Evolutionary conservation across 2,113 vertebrate genomes (phyloP), one percentile per base, ranked within the genome.

Genomic region (Hiodon alosoides): DNA sequence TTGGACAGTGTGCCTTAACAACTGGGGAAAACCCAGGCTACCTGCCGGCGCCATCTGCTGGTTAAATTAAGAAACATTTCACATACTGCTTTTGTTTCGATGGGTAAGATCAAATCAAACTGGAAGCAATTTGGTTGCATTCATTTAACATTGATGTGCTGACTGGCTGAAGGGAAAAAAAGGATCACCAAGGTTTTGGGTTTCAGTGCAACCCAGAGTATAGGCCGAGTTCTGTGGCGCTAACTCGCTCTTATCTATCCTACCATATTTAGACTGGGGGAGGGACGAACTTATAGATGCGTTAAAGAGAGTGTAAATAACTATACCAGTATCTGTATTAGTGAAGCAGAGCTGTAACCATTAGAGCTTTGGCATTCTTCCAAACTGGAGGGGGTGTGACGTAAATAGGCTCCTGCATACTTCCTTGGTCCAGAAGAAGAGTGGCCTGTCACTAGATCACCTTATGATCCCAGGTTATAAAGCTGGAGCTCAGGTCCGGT

Each of bases 251-350:
- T 89, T 89, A 90, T 89, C 89, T 86, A 86, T 81, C 83, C 83
- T 58, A 85, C 90, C 90, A 90, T 90, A 90, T 92, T 90, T 90
- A 92, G 90, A 82, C 84, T 79, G 81, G 82, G 78, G 83, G 83
- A 89, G 86, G 90, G 87, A 89, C 85, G 88, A 84, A 84, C 83
- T 78, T 80, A 77, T 77, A 81, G 80, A 84, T 90, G 90, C 89
- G 90, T 91, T 89, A 92, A 92, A 85, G 84, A 82, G 80, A 77
- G 72, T 72, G 76, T 69, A n/a, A n/a, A n/a, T n/a, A n/a, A 6
- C 62, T 77, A 67, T 79, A 83, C 84, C 86, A 83, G 16, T 88
- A 84, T 86, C 81, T 83, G 85, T 83, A 79, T 81, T 81, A 85
- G 77, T 79, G 83, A 87, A 70, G 67, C 64, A 77, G 71, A 17